A percentile compares a stretch with the other conserved stretches of the same genome.
Conservation (phyloP, 1,140 invertebrate species). For the Calliopsis andreniformis region DNA sequence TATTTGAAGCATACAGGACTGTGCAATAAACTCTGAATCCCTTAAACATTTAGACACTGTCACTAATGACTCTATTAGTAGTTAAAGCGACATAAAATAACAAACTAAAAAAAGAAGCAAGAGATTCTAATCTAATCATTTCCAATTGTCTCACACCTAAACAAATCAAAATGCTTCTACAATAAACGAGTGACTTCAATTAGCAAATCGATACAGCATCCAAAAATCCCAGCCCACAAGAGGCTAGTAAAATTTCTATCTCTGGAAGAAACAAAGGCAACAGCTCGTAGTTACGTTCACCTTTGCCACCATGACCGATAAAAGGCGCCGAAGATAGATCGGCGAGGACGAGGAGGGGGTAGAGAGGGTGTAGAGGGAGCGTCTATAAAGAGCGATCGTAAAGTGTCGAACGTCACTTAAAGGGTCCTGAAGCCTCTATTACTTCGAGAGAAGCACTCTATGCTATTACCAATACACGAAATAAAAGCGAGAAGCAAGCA, state of each 20-base stretch:
- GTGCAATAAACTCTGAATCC: too few species aligned
- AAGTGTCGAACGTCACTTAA: slow-evolving; percentile 71
- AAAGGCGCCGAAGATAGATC: slow-evolving; percentile 24
- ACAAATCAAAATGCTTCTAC: too few species aligned
- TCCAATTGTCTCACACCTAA: too few species aligned
- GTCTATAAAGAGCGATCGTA: slow-evolving; percentile 65
- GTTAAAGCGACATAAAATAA: too few species aligned
- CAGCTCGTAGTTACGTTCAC: background rate
- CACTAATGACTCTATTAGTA: too few species aligned
- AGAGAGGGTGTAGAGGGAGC: slow-evolving; percentile 1
- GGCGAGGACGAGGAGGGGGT: slow-evolving; percentile 1
- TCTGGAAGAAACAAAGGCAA: background rate
- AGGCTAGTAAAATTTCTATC: background rate
- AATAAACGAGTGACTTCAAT: too few species aligned
- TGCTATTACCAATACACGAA: slow-evolving; percentile 73
- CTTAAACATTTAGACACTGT: too few species aligned
- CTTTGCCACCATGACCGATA: background rate
- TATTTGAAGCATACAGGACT: too few species aligned
- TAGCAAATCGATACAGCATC: too few species aligned
- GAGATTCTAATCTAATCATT: too few species aligned
- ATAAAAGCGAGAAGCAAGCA: slow-evolving; percentile 47
- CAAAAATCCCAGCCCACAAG: too few species aligned
- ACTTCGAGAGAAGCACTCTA: slow-evolving; percentile 71
- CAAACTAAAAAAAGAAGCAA: too few species aligned
- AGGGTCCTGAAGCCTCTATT: slow-evolving; percentile 67